Percentiles rank a stretch among this genome's conserved stretches.
These are phyloP conservation scores for Xanthorhoe designata DNA, from an alignment of 2,888 invertebrate genomes.

Conservation along the genomic window DNA sequence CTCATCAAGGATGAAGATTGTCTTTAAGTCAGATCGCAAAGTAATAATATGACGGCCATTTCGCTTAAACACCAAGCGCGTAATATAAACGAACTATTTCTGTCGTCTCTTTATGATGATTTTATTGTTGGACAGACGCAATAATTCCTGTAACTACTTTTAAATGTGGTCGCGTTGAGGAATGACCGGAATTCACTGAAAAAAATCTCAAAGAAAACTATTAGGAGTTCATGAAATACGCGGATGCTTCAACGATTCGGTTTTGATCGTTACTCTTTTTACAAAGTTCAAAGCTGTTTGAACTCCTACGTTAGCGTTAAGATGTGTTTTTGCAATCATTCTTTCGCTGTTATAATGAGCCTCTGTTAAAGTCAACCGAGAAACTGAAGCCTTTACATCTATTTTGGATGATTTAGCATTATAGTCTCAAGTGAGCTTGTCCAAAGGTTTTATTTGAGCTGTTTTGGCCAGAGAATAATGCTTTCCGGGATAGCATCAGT, in stretches of 20 bases:
- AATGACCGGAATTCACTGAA: constrained; percentile 1
- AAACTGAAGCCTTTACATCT: too few relatives aligned
- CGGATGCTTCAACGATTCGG: not conserved
- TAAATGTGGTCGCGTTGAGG: constrained; percentile 24
- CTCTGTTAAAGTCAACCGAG: too few relatives aligned
- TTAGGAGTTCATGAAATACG: constrained; percentile 17
- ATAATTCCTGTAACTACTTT: constrained; percentile 32
- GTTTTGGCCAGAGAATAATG: too few relatives aligned
- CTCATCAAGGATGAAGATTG: too few relatives aligned
- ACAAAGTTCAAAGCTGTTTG: too few relatives aligned
- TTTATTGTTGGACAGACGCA: constrained; percentile 40
- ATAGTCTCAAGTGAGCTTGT: too few relatives aligned
- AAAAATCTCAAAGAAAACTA: constrained; percentile 2
- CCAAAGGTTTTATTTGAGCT: too few relatives aligned
- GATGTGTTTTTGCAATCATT: too few relatives aligned
- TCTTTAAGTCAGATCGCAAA: not conserved
- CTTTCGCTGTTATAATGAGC: too few relatives aligned
- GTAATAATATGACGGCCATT: constrained; percentile 4
- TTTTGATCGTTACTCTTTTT: not conserved
- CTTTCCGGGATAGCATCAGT: too few relatives aligned
- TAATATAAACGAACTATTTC: constrained; percentile 33
- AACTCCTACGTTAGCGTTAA: too few relatives aligned
- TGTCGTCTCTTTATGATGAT: constrained; percentile 35
- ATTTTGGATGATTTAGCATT: too few relatives aligned
- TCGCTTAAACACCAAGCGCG: constrained; percentile 9